Base-by-base conservation (phyloP, 2,888 invertebrate genomes). In the Thelaira solivaga region DNA sequence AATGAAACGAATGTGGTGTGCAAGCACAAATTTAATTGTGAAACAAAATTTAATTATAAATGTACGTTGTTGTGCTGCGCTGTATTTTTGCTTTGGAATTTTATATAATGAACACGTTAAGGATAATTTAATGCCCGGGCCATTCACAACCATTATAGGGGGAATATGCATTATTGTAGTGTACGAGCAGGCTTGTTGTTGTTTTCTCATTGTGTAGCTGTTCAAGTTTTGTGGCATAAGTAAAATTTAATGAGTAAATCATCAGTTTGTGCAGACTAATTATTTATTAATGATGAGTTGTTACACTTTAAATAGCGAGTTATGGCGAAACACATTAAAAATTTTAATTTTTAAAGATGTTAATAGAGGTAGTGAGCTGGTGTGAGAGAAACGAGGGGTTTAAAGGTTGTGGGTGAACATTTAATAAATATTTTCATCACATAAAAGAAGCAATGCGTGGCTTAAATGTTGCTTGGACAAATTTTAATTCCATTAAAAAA, bases 41-140 rank as follows among this genome's bases (percentile, higher is more conserved):
- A 16, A 39, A 68, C 16, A 39, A 26, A 71, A 71, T 62, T 71
- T 43, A 61, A 53, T 71, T 71, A 62, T 53, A 18, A 61, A 69
- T 51, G 18, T 10, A 13, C 39, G 2, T 65, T 39, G 29, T 29
- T 39, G 36, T 20, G 10, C n/a, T 16, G n/a, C 18, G 8, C 8
- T 22, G 22, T 53, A 11, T 29, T 49, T 29, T 41, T 49, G 2
- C 8, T 43, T 36, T 36, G 36, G 4, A 49, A 13, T 62, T 26
- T 41, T 51, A 18, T 45, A 36, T 36, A 72, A 64, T 55, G 62
- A 47, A 72, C 53, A 62, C 55, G 71, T 64, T 71, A 47, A 62
- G 26, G 36, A 64, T 62, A 72, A 39, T 62, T 72, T 22, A 62
- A 55, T 72, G 62, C 45, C n/a, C 53, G 45, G 45, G 10, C 36